Conservation (phyloP, 2,888 invertebrate species). For the Idaea straminata region DNA sequence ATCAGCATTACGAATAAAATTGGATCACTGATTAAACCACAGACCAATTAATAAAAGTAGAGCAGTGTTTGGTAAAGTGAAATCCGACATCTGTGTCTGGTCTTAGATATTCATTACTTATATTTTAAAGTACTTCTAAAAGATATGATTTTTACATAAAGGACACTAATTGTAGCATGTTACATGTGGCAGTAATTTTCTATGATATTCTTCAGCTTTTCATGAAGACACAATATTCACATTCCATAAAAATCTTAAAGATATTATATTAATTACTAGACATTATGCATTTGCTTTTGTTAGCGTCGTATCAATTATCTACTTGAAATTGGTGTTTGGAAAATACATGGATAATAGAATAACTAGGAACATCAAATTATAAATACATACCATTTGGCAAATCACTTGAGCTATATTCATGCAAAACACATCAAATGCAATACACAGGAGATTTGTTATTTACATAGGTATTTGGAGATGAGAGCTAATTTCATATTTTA, state of each 20-base stretch:
- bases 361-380: slow-evolving; percentile 31
- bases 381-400: slow-evolving; percentile 72
- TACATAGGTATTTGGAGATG: slow-evolving; percentile 3
- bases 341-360: not conserved
- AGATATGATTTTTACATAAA: not conserved
- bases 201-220: not conserved
- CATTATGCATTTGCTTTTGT: not conserved
- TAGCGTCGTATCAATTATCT: not conserved
- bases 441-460: slow-evolving; percentile 24
- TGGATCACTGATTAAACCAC: not conserved
- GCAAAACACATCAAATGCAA: slow-evolving; percentile 25
- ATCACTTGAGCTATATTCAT: slow-evolving; percentile 60
- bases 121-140: too few species aligned
- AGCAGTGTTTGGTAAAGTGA: not conserved
- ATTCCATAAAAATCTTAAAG: not conserved
- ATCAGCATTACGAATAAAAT: not conserved
- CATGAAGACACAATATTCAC: not conserved
- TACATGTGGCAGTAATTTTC: not conserved
- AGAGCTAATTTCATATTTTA: slow-evolving; percentile 15
- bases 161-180: not conserved
- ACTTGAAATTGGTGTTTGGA: not conserved
- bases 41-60: not conserved
- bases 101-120: too few species aligned
- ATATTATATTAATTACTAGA: not conserved
- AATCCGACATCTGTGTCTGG: not conserved